These are phyloP conservation scores for Orius laevigatus DNA, from an alignment of 1,140 invertebrate species.

Conservation along the genomic window DNA sequence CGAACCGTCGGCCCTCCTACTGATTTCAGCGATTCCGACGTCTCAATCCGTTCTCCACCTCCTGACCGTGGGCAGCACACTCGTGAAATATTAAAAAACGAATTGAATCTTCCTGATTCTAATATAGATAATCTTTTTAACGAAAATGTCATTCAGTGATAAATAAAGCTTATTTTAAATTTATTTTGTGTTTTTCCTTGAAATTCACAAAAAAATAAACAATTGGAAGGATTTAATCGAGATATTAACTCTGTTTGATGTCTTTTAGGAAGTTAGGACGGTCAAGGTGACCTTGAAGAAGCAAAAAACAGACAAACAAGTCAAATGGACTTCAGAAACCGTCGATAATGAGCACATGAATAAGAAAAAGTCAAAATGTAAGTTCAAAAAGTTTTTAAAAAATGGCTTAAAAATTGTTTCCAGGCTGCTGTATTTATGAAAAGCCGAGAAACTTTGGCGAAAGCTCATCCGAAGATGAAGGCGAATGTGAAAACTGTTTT, in stretches of 20 bases:
- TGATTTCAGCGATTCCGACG: slow-evolving; percentile 52
- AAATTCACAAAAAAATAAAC: slow-evolving; percentile 2
- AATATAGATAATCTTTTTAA: slow-evolving; percentile 32
- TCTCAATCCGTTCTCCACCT: slow-evolving; percentile 53
- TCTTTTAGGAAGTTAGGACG: slow-evolving; percentile 36
- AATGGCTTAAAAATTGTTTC: slow-evolving; percentile 15
- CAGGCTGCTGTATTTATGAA: slow-evolving; percentile 78
- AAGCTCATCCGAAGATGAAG: slow-evolving; percentile 60
- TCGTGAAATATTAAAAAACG: slow-evolving; percentile 45
- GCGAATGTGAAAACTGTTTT: slow-evolving; percentile 73
- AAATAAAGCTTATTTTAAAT: not conserved
- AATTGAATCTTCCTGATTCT: slow-evolving; percentile 48
- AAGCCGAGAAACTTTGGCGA: slow-evolving; percentile 66
- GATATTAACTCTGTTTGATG: not conserved
- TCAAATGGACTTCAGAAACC: slow-evolving; percentile 72
- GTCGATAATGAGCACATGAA: slow-evolving; percentile 87
- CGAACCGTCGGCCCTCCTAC: slow-evolving; percentile 78
- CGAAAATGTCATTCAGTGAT: slow-evolving; percentile 31
- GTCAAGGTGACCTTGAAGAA: slow-evolving; percentile 56
- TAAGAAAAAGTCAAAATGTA: slow-evolving; percentile 90
- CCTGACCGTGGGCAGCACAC: slow-evolving; percentile 82
- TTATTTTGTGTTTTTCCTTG: not conserved
- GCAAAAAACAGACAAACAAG: slow-evolving; percentile 56
- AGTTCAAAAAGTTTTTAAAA: slow-evolving; percentile 25
- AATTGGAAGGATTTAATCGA: not conserved